Conservation (phyloP, 1,140 invertebrate species). For the Lethocerus indicus region DNA sequence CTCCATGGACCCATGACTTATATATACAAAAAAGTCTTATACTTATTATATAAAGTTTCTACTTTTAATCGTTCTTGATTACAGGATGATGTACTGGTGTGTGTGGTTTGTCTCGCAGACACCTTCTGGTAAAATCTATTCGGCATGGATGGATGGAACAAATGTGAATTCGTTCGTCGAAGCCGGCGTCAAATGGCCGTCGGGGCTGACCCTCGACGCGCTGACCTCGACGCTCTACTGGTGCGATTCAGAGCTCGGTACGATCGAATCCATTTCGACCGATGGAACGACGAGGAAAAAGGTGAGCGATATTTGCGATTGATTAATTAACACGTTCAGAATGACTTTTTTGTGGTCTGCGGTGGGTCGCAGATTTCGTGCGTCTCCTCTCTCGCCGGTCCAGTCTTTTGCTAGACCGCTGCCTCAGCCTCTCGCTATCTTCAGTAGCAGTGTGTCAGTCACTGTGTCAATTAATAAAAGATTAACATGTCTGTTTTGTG, state of each 20-base stretch:
- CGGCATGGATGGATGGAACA: constrained; percentile 33
- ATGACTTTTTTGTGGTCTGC: too few species aligned
- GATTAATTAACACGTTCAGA: constrained; percentile 22
- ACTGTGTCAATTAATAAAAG: background rate
- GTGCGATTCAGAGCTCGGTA: constrained; percentile 33
- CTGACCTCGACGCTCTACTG: constrained; percentile 31
- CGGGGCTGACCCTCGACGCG: constrained; percentile 34
- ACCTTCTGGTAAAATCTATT: constrained; percentile 26
- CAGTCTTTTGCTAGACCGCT: background rate
- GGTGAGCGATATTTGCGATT: constrained; percentile 5
- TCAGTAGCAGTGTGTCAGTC: background rate
- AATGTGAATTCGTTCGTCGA: constrained; percentile 25
- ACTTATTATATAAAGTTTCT: too few species aligned
- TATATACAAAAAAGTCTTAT: too few species aligned
- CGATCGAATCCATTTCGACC: constrained; percentile 30
- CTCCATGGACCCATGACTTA: too few species aligned
- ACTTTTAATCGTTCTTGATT: too few species aligned
- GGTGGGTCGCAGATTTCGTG: too few species aligned
- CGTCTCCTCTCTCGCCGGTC: constrained; percentile 15
- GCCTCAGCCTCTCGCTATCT: background rate
- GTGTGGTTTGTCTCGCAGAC: constrained; percentile 24
- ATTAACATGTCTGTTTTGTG: background rate
- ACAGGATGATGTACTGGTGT: constrained; percentile 31
- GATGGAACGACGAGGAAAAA: constrained; percentile 26
- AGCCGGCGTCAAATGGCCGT: constrained; percentile 29